Evolutionary conservation across 2,888 invertebrate species (phyloP), one percentile per base, ranked within the genome.

Genomic region (Eristalis tenax): DNA sequence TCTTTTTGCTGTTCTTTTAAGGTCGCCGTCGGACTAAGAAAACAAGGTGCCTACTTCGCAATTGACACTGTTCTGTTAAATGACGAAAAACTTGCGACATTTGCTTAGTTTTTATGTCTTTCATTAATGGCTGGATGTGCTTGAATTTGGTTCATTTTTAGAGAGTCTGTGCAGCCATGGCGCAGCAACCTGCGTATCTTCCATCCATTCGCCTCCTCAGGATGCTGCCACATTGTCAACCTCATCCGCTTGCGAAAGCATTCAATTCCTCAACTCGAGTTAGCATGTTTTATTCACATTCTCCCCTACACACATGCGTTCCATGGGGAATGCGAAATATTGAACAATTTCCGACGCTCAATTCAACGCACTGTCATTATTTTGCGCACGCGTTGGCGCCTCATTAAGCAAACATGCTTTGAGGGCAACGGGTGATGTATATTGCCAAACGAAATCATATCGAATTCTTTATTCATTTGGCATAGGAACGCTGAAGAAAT

Each of bases 1-100:
- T 38, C 28, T 69, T 65, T 71, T 65, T 56, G 43, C 10, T 32
- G 6, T 32, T 32, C 32, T 32, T 32, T 57, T 65, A 78, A 83
- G 71, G 83, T 77, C 73, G 40, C 23, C 13, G 64, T 50, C 35
- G 43, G 18, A 18, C 8, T 50, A 61, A 61, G 50, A 65, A 64
- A 64, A 64, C 23, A 56, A 80, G 50, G 28, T 77, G 50, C 22
- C 38, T 18, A 8, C 23, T 57, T 63, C 38, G 66, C 65, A 35
- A 65, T 28, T 66, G 65, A 65, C 59, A 75, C 50, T 22, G 18
- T 69, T 81, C 28, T 56, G 10, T 32, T 50, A 8, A 50, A 50
- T 50, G 50, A 18, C 8, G 18, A 50, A 2, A 8, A 18, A 2
- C 18, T 50, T 50, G 50, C 50, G 18, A 50, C 18, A 18, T 50